Conservation (phyloP, 2,113 vertebrate species). For the Pampusana beccarii region DNA sequence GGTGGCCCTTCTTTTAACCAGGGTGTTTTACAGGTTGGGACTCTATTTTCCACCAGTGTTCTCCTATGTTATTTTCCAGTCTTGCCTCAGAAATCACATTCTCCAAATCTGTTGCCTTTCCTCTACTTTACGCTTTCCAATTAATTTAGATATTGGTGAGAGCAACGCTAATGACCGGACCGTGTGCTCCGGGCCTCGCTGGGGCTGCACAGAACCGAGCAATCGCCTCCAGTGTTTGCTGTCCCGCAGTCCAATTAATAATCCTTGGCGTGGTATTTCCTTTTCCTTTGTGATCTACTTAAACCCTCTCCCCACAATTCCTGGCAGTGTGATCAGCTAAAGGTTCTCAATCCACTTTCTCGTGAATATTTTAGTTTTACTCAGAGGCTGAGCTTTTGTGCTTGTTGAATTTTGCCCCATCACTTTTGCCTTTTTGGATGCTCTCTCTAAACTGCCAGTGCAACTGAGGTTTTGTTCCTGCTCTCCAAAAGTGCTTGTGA, state of each 20-base stretch:
- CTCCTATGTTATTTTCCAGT: rapidly evolving
- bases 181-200: neutral
- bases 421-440: neutral
- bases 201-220: neutral
- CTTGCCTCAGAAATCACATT: neutral
- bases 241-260: rapidly evolving
- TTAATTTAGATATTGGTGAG: neutral
- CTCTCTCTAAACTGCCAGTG: neutral
- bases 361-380: neutral
- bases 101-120: neutral
- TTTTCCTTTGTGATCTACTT: neutral
- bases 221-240: neutral
- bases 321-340: no score
- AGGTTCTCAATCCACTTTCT: neutral
- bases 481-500: neutral
- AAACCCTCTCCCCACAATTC: neutral
- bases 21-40: neutral
- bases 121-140: neutral
- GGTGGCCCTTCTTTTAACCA: neutral
- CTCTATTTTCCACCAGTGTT: neutral
- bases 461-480: neutral
- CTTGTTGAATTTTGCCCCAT: neutral
- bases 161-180: neutral
- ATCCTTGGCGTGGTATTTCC: rapidly evolving
- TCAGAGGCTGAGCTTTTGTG: rapidly evolving